These are phyloP conservation scores for Molossus molossus DNA, from an alignment of 2,797 vertebrate species.

Conservation along the genomic window DNA sequence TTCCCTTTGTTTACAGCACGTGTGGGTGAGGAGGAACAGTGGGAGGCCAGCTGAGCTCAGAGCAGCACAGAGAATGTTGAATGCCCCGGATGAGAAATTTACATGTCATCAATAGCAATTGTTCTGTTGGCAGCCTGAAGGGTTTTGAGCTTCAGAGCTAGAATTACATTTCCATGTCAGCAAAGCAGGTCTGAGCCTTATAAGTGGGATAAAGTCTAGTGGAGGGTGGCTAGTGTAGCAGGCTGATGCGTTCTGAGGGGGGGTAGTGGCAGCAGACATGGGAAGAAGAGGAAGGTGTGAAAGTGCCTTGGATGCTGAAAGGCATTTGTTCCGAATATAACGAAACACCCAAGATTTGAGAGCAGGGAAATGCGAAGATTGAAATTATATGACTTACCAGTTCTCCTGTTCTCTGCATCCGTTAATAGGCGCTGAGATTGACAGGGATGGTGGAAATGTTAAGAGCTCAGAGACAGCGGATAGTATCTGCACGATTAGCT, in stretches of 20 bases:
- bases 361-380: background rate
- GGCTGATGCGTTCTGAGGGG: background rate
- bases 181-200: slow-evolving; percentile 69
- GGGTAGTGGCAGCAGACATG: background rate
- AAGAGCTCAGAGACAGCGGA: background rate
- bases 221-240: background rate
- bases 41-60: background rate
- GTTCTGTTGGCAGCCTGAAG: slow-evolving; percentile 39
- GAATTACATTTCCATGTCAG: slow-evolving; percentile 65
- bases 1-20: background rate
- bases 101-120: slow-evolving; percentile 28
- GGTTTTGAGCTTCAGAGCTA: slow-evolving; percentile 12
- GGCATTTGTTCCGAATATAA: background rate
- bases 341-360: background rate
- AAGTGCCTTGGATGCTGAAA: background rate
- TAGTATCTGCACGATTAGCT: background rate
- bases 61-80: background rate
- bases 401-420: background rate
- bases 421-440: slow-evolving; percentile 5
- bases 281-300: background rate
- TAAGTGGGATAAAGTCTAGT: slow-evolving; percentile 14
- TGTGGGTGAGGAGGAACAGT: background rate
- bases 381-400: background rate
- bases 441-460: background rate
- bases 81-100: slow-evolving; percentile 31